phyloP scores from a whole-genome alignment of 1,140 invertebrate species.

The Trichonephila clavata region DNA sequence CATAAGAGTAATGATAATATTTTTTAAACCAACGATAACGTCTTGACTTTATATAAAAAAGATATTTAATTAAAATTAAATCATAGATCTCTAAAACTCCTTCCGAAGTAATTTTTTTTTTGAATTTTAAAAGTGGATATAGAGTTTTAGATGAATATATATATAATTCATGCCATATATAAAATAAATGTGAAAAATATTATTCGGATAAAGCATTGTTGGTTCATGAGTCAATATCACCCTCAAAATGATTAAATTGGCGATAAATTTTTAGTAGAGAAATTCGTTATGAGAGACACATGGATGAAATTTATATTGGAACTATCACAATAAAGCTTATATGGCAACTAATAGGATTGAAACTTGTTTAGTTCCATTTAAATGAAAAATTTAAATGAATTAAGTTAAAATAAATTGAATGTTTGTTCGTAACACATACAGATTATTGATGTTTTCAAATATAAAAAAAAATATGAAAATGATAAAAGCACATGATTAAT shows the following conservation, averaged over 20 bases:
- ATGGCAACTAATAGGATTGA: conserved; percentile 53
- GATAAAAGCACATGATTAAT: conserved; percentile 3
- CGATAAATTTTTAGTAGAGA: conserved; percentile 9
- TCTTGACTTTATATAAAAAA: too few species aligned
- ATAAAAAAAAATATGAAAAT: background rate
- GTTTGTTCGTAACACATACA: background rate
- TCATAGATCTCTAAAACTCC: too few species aligned
- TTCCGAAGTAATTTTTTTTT: too few species aligned
- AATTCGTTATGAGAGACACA: background rate
- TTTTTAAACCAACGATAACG: too few species aligned
- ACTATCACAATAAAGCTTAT: conserved; percentile 72
- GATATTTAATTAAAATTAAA: too few species aligned
- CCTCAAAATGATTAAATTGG: conserved; percentile 31
- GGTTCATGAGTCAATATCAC: background rate
- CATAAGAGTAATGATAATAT: background rate
- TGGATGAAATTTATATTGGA: conserved; percentile 41
- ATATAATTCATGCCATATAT: too few species aligned
- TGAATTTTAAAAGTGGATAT: too few species aligned
- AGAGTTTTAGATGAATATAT: too few species aligned
- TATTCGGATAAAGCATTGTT: too few species aligned
- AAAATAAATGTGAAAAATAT: too few species aligned
- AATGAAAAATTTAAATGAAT: background rate
- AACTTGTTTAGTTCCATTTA: background rate
- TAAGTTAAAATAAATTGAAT: background rate
- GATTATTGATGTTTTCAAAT: background rate